phyloP scores from a whole-genome alignment of 92 coral and sea anemone species.

The Ricordea florida region DNA sequence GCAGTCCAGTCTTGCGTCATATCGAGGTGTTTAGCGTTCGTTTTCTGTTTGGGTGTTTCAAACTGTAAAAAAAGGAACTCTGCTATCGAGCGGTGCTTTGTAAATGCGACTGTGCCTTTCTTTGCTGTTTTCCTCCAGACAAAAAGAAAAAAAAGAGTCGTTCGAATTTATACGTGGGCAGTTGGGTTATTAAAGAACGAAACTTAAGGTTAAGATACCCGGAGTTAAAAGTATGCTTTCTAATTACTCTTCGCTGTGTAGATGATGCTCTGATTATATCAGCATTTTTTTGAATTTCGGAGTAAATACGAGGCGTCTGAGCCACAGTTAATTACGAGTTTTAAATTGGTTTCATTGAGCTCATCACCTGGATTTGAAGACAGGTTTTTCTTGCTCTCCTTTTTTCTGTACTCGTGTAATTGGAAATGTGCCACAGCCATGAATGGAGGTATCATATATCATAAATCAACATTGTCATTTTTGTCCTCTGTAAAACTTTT shows the following conservation, averaged over 20 bases:
- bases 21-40: no score
- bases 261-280: constrained; percentile 62
- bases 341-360: constrained; percentile 78
- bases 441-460: constrained; percentile 66
- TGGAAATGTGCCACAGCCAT: constrained; percentile 37
- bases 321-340: constrained; percentile 75
- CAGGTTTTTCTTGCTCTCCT: constrained; percentile 35
- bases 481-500: constrained; percentile 22
- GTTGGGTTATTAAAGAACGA: no score
- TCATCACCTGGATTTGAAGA: constrained; percentile 71
- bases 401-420: constrained; percentile 39
- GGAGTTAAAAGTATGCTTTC: constrained; percentile 16
- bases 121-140: no score
- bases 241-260: constrained; percentile 55
- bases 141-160: no score
- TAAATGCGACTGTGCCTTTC: no score
- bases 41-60: no score
- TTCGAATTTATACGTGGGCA: no score
- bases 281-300: constrained; percentile 49
- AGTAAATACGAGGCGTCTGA: constrained; percentile 58
- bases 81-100: no score
- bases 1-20: no score
- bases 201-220: constrained; percentile 27
- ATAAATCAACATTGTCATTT: constrained; percentile 51
- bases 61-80: no score